Evolutionary conservation across 2,888 invertebrate species (phyloP), one percentile per base, ranked within the genome.

Genomic region (Eustalomyia histrio): DNA sequence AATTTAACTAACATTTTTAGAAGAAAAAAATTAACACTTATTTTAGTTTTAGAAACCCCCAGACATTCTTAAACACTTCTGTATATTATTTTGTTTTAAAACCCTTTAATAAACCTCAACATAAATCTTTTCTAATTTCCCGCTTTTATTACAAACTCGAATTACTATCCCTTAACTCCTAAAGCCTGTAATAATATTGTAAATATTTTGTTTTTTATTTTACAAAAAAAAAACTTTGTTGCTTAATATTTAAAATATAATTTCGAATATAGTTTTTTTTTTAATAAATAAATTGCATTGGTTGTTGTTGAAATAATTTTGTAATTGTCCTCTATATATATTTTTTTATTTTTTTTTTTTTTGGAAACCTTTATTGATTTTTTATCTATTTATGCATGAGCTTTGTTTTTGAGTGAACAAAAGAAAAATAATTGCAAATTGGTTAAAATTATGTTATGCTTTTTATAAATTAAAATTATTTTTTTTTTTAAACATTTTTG

Each of bases 241-340:
- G 33, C 68, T 78, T 61, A 39, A 76, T 71, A 76, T 57, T 72
- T 73, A 75, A 74, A 58, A 53, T 74, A 58, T 35, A 47, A 47
- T 58, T 67, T 64, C 12, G 7, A 47, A 61, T 75, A 65, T 47
- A 52, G 64, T 43, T 68, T 79, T 73, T 80, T 76, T 43, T 61
- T 76, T 73, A 76, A n/a, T 71, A 75, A 50, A 58, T 68, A 67
- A 43, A 61, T 21, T 78, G 78, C 74, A 78, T 83, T 81, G 69
- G 76, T 76, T 81, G 76, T 80, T 76, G 76, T 78, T 69, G 64
- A 73, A 69, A 55, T 81, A 71, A 43, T 57, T 61, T 76, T 74
- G 52, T 73, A 50, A 63, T 63, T 74, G 71, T 71, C 14, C 33
- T 60, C 58, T 69, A 17, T 43, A 21, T 29, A 52, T 58, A 33